Evolutionary conservation across 2,888 invertebrate genomes (phyloP), one percentile per base, ranked within the genome.

Genomic region (Pediacus dermestoides): DNA sequence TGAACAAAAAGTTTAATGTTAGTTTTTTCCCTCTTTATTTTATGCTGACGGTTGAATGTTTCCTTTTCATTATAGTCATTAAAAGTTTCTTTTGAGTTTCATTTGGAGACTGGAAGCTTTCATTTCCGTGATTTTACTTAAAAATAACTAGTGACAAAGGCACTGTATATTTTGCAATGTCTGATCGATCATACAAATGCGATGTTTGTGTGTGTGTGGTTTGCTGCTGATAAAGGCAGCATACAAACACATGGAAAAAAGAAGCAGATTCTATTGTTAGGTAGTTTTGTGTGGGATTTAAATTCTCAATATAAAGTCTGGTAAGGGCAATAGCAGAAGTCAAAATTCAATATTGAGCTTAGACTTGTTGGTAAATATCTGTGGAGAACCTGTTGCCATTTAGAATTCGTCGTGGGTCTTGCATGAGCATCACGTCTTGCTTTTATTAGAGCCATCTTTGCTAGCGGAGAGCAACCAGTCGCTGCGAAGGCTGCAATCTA

Each of bases 371-470:
- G 58, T 58, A 58, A 57, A 58, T 58, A 58, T 48, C 55, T 46
- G 52, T 34, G 39, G 53, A 52, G 52, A 57, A 66, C 66, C 64
- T 64, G 66, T 66, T 66, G 64, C 64, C 58, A 63, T 63, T 66
- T 63, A 61, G 61, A 62, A 63, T 64, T 64, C 63, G 57, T 46
- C 49, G 52, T 52, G 58, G 57, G 57, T 61, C 57, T 55, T 53
- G 60, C 58, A 59, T 57, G 60, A 54, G 57, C 58, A 55, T 64
- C 66, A 64, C 66, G 64, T 66, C 55, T 58, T 51, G 57, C 54
- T 64, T 66, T 66, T 66, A 66, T 66, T 66, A 60, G 61, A 58
- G 63, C 61, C 65, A 61, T 64, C 63, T 63, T 58, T 58, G 62
- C 59, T 49, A 43, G 56, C 50, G 50, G 58, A 55, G 44, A 62